Percentiles rank a stretch among this genome's conserved stretches.
Conservation (phyloP, 1,140 invertebrate genomes). For the Lysiphlebus fabarum region DNA sequence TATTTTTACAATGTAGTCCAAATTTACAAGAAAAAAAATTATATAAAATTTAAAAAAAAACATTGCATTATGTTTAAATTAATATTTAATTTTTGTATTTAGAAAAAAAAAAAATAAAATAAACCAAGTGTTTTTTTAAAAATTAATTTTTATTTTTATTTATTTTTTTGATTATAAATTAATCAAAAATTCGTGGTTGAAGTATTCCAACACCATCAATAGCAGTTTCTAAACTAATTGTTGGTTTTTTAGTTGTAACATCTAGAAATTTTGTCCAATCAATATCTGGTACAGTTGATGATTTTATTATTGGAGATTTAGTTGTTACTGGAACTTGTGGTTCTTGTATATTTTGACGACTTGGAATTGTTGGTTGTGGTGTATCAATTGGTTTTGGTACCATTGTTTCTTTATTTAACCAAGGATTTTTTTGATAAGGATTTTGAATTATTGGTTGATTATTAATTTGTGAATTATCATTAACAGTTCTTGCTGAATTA, state of each 20-base stretch:
- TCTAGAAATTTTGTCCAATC: constrained; percentile 8
- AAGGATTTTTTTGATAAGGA: not conserved
- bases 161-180: not conserved
- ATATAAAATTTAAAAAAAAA: too few species aligned
- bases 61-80: too few species aligned
- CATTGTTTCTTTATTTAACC: not conserved
- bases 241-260: not conserved
- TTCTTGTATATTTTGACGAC: not conserved
- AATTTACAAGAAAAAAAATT: too few species aligned
- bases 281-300: constrained; percentile 2
- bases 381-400: not conserved
- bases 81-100: too few species aligned
- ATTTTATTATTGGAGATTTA: too few species aligned
- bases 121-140: not conserved
- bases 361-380: not conserved
- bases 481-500: too few species aligned
- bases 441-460: not conserved
- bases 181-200: not conserved
- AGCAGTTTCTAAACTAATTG: not conserved
- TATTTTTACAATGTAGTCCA: too few species aligned
- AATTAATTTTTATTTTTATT: not conserved
- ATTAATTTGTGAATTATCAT: too few species aligned
- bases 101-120: too few species aligned
- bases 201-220: constrained; percentile 9
- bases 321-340: too few species aligned